A percentile compares a stretch with the other conserved stretches of the same genome.
These are phyloP conservation scores for Bedellia somnulentella DNA, from an alignment of 2,888 invertebrate species.

Conservation along the genomic window DNA sequence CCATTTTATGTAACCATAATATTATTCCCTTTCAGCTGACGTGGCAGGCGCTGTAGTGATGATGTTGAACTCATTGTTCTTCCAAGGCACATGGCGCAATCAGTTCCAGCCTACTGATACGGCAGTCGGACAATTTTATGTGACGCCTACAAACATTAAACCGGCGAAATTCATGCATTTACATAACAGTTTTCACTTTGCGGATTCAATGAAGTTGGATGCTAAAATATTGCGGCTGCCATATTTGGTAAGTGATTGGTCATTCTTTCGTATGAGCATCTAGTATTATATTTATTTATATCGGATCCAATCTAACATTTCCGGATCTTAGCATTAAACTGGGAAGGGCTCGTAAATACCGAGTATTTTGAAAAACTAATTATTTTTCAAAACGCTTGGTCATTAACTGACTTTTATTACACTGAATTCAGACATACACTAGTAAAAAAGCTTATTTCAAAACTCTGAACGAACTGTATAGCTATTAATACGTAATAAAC, in stretches of 20 bases:
- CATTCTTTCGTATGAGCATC: no score
- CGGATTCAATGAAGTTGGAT: slow-evolving; percentile 64
- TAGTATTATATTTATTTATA: no score
- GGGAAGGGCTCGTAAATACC: no score
- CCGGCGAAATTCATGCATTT: slow-evolving; percentile 70
- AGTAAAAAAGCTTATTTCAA: no score
- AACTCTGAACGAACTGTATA: no score
- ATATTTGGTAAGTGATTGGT: slow-evolving; percentile 68
- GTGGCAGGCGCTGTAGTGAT: slow-evolving; percentile 65
- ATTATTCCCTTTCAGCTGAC: slow-evolving; percentile 61
- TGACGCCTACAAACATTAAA: slow-evolving; percentile 39
- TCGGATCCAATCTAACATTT: background rate
- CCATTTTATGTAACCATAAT: no score
- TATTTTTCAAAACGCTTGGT: no score
- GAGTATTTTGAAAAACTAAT: no score
- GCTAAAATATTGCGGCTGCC: slow-evolving; percentile 74
- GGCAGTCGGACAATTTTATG: slow-evolving; percentile 61
- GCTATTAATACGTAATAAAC: no score
- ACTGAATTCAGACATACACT: no score
- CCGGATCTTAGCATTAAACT: no score
- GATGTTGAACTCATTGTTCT: slow-evolving; percentile 75
- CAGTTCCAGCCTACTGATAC: slow-evolving; percentile 68
- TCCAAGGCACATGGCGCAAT: slow-evolving; percentile 78
- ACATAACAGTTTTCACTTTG: slow-evolving; percentile 65
- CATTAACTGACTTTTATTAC: no score